These are phyloP conservation scores for Orthonyx spaldingii DNA, from an alignment of 2,113 vertebrate species.

Conservation along the genomic window DNA sequence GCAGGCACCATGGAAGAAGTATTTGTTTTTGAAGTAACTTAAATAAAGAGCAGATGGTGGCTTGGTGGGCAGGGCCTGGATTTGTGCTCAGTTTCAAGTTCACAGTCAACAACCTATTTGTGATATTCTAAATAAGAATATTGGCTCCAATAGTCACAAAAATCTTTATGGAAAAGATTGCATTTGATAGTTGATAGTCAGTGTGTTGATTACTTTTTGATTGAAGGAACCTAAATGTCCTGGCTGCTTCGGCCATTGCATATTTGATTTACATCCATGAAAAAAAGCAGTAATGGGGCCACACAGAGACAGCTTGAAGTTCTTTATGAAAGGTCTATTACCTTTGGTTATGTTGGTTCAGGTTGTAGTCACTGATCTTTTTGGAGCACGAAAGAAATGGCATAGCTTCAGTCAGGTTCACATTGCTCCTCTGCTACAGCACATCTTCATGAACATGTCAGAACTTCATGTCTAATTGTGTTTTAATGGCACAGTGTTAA, in stretches of 20 bases:
- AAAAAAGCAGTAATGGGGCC: background rate
- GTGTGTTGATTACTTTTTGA: background rate
- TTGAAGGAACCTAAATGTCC: background rate
- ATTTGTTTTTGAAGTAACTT: background rate
- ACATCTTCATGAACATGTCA: background rate
- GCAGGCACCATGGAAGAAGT: background rate
- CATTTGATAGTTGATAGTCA: background rate
- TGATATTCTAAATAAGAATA: background rate
- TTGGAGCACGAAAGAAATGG: background rate
- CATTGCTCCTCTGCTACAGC: background rate
- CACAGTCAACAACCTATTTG: background rate
- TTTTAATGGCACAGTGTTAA: rapidly evolving
- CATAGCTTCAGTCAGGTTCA: background rate
- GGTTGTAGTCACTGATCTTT: background rate
- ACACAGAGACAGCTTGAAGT: background rate
- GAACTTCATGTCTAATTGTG: background rate
- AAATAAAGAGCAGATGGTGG: constrained; percentile 20
- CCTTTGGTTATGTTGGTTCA: background rate
- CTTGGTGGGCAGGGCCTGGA: background rate
- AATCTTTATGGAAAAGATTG: background rate
- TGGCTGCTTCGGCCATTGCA: background rate
- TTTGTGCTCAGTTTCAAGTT: background rate
- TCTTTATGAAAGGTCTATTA: background rate
- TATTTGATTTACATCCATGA: background rate
- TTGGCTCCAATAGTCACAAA: background rate